Evolutionary conservation across 2,888 invertebrate genomes (phyloP), one percentile per base, ranked within the genome.

Genomic region (Lasioglossum figueresi): DNA sequence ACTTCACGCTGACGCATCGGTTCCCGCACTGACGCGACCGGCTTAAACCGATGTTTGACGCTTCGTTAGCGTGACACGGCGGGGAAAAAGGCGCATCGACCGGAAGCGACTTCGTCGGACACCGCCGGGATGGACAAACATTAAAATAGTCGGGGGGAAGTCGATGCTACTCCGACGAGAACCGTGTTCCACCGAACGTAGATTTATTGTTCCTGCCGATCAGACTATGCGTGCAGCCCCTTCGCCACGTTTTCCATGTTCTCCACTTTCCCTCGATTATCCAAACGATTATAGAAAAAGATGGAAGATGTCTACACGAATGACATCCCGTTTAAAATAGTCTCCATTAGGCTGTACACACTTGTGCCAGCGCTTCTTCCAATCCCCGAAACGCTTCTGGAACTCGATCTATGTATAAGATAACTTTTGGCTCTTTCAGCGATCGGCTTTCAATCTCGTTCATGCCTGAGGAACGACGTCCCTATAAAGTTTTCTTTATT

Each of bases 11-110:
- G 79, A 83, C 76, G 80, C 83, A 79, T 76, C 73, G 73, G 59
- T 56, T 52, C 70, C 34, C 8, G 66, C 31, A n/a, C 63, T 31
- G n/a, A 73, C 66, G 76, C 76, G 77, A 48, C 66, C 77, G 68
- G 80, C 74, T 79, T 88, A 88, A 88, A 75, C 76, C 75, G 73
- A 83, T 87, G 83, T 83, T 83, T 52, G 56, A 81, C 87, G 87
- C 80, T 86, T 87, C 87, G 87, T 87, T 87, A 87, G 73, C 80
- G 80, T 59, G 74, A 63, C 71, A 66, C 78, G 71, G 68, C 43
- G 70, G 59, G 68, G n/a, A 71, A 80, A 74, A 63, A 48, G 86
- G 77, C 77, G 71, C 82, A 40, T 56, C 79, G 72, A 86, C 79
- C 76, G 79, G 86, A 86, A 86, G 82, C 78, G 56, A 82, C 86